A percentile compares a stretch with the other conserved stretches of the same genome.
Conservation (phyloP, 1,140 invertebrate genomes). For the Cepaea nemoralis region DNA sequence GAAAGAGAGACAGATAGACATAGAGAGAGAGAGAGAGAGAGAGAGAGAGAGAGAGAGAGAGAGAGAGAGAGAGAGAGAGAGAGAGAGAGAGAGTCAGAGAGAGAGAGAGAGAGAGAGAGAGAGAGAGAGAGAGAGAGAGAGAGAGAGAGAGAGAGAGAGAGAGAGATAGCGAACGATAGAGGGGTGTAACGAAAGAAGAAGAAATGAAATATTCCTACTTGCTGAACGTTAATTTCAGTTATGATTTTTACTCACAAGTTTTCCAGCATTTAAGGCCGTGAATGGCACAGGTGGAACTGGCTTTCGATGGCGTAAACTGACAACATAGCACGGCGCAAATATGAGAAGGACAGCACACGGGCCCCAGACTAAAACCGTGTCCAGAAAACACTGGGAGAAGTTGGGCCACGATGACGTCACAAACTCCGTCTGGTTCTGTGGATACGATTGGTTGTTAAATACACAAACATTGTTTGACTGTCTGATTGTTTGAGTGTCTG, state of each 20-base stretch:
- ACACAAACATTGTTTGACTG: no score
- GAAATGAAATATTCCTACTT: no score
- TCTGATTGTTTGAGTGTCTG: no score
- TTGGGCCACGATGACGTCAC: slow-evolving; percentile 78
- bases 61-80: neutral
- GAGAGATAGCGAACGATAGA: neutral
- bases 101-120: neutral
- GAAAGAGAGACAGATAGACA: no score
- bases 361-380: slow-evolving; percentile 86
- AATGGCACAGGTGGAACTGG: slow-evolving; percentile 2
- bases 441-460: no score
- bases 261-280: slow-evolving; percentile 40
- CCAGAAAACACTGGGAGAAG: slow-evolving; percentile 55
- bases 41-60: neutral
- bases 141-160: neutral
- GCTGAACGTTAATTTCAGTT: neutral
- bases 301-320: neutral
- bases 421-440: slow-evolving; percentile 45
- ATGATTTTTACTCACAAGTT: slow-evolving; percentile 45
- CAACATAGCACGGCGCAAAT: slow-evolving; percentile 81
- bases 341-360: slow-evolving; percentile 88
- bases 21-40: neutral
- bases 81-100: neutral
- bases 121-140: neutral
- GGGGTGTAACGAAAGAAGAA: no score